A percentile compares a stretch with the other conserved stretches of the same genome.
Evolutionary conservation across 2,888 invertebrate genomes (phyloP).

Genomic region (Polia nebulosa): DNA sequence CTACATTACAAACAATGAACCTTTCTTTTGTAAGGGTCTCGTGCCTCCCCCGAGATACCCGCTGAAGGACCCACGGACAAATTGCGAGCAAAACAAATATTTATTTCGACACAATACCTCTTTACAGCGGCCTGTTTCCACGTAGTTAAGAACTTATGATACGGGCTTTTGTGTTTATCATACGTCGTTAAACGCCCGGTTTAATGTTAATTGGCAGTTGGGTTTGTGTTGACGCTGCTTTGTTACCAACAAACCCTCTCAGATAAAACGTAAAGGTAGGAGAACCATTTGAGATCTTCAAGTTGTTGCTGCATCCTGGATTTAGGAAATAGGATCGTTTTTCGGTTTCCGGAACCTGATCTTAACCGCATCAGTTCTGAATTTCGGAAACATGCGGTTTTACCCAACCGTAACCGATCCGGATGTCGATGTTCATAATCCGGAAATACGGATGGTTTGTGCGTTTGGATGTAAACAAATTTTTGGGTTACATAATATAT

Average conservation of each 20-base stretch:
- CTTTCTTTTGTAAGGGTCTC: slow-evolving; percentile 34
- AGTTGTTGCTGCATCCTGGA: background rate
- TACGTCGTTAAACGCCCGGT: slow-evolving; percentile 47
- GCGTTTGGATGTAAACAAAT: slow-evolving; percentile 15
- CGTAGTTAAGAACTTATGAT: slow-evolving; percentile 57
- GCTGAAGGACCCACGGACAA: slow-evolving; percentile 35
- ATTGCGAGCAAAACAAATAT: slow-evolving; percentile 59
- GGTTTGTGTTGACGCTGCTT: slow-evolving; percentile 38
- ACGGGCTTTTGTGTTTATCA: slow-evolving; percentile 53
- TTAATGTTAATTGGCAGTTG: slow-evolving; percentile 49
- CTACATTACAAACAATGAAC: slow-evolving; percentile 42
- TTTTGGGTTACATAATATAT: slow-evolving; percentile 22
- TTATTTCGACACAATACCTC: slow-evolving; percentile 61
- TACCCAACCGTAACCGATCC: slow-evolving; percentile 5
- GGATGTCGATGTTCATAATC: slow-evolving; percentile 30
- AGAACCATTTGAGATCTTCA: slow-evolving; percentile 5
- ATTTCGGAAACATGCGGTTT: slow-evolving; percentile 32
- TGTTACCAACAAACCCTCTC: slow-evolving; percentile 3
- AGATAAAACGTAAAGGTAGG: background rate
- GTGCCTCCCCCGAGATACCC: slow-evolving; percentile 44
- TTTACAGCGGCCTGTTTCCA: slow-evolving; percentile 50
- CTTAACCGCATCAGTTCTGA: slow-evolving; percentile 7
- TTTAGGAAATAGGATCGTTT: slow-evolving; percentile 8
- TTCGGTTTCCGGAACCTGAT: slow-evolving; percentile 1
- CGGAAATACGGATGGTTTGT: slow-evolving; percentile 11